Conservation (phyloP, 2,797 vertebrate species). For the Lepidocolaptes lacrymiger region DNA sequence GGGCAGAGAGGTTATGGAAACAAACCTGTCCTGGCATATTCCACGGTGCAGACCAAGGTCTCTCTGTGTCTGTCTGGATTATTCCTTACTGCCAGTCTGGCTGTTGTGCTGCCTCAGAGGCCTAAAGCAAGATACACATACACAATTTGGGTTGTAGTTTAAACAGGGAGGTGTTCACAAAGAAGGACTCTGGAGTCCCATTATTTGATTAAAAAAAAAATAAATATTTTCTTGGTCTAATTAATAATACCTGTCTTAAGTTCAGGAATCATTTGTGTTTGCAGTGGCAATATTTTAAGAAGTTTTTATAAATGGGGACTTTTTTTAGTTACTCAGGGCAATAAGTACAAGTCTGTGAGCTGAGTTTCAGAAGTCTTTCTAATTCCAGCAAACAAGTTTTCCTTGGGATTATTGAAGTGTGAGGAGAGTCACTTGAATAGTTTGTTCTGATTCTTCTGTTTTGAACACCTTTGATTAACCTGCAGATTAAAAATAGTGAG, state of each 20-base stretch:
- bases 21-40: not conserved
- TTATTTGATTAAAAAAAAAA: not conserved
- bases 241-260: not conserved
- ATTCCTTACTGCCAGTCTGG: not conserved
- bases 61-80: not conserved
- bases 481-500: not conserved
- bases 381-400: not conserved
- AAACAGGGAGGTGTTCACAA: not conserved
- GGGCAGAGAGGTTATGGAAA: not conserved
- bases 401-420: not conserved
- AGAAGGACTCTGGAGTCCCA: not conserved
- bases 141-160: not conserved
- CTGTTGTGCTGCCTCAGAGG: not conserved
- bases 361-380: not conserved
- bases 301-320: not conserved
- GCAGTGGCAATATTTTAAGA: not conserved
- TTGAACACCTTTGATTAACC: not conserved
- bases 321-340: not conserved
- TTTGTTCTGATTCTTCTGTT: not conserved
- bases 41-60: not conserved
- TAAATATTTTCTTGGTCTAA: not conserved
- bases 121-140: rapidly evolving
- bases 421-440: not conserved
- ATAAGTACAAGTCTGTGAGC: not conserved
- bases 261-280: not conserved